Percentiles rank a stretch among this genome's conserved stretches.
Evolutionary conservation across 1,140 invertebrate genomes (phyloP).

Genomic region (Venturia canescens): DNA sequence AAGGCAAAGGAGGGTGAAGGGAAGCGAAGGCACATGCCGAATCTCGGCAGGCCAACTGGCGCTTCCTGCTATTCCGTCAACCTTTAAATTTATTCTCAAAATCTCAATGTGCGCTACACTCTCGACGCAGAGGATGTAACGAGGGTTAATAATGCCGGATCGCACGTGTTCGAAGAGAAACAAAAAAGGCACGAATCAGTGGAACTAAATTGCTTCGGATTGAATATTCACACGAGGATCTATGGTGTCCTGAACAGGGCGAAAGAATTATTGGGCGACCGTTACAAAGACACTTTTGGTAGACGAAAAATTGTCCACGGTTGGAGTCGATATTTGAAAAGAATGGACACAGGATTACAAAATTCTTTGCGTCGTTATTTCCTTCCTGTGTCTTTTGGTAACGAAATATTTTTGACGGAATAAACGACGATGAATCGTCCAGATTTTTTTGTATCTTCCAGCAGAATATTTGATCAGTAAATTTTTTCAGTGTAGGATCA

Average conservation of each 20-base stretch:
- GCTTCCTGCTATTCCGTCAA: slow-evolving; percentile 71
- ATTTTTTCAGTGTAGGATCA: no score
- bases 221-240: slow-evolving; percentile 5
- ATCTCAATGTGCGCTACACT: slow-evolving; percentile 33
- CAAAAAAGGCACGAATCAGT: not conserved
- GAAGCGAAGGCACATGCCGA: slow-evolving; percentile 60
- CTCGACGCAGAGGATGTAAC: not conserved
- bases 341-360: no score
- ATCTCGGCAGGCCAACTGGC: slow-evolving; percentile 69
- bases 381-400: no score
- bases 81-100: slow-evolving; percentile 74
- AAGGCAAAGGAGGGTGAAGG: not conserved
- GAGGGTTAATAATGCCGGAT: not conserved
- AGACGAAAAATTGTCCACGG: no score
- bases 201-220: not conserved
- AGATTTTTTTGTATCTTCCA: no score
- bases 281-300: not conserved
- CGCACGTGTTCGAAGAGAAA: not conserved
- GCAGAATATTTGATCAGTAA: no score
- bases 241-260: not conserved
- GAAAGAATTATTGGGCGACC: not conserved
- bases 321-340: no score
- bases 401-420: no score
- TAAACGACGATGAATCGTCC: no score
- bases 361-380: no score